Conservation (phyloP, 30 jellyfish, hydroid and myxozoan species). For the Euphysa ruthae region DNA sequence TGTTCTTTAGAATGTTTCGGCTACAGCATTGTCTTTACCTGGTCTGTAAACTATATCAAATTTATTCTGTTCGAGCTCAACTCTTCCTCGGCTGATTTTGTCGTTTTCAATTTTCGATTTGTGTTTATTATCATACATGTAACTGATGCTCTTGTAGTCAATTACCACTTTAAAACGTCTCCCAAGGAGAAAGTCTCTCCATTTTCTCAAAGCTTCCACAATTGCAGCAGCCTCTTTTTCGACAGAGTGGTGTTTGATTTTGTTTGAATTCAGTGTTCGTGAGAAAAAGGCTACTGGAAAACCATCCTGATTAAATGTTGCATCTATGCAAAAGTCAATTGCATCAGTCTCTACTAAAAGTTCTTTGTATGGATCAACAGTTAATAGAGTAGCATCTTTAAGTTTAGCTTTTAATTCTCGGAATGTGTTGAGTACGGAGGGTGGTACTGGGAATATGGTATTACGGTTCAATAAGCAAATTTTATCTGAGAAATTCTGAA, state of each 20-base stretch:
- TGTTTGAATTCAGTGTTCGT: slow-evolving; percentile 26
- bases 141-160: no score
- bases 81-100: no score
- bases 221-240: no score
- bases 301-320: slow-evolving; percentile 53
- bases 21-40: no score
- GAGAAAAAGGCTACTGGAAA: slow-evolving; percentile 73
- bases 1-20: no score
- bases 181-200: no score
- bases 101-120: no score
- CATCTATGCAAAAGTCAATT: slow-evolving; percentile 23
- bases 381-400: slow-evolving; percentile 7
- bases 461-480: slow-evolving; percentile 1
- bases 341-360: slow-evolving; percentile 26
- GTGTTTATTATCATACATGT: no score
- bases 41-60: no score
- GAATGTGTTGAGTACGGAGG: slow-evolving; percentile 2
- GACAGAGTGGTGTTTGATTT: slow-evolving; percentile 39
- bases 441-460: slow-evolving; percentile 17
- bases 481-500: neutral
- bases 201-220: no score
- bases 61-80: no score
- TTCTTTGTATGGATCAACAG: slow-evolving; percentile 10
- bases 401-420: neutral
- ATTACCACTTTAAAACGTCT: no score